Conservation (phyloP, 1,140 invertebrate species). For the Drosophila biarmipes region DNA sequence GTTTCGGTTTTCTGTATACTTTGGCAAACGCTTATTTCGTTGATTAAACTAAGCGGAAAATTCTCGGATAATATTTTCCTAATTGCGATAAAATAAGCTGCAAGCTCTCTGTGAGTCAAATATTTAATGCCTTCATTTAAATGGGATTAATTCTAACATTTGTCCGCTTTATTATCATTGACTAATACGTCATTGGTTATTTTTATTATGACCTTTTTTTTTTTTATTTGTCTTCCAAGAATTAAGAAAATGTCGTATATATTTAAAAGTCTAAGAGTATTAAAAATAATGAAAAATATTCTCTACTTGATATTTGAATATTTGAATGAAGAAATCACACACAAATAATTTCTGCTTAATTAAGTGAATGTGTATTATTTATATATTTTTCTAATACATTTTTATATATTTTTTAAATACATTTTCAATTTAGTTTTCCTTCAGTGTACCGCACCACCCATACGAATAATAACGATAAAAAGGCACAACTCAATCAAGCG, state of each 20-base stretch:
- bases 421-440: too few species aligned
- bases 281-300: too few species aligned
- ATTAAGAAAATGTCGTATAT: too few species aligned
- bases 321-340: too few species aligned
- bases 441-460: conserved; percentile 15
- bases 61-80: not conserved
- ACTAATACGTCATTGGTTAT: conserved; percentile 5
- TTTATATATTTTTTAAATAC: too few species aligned
- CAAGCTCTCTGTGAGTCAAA: conserved; percentile 13
- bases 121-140: not conserved
- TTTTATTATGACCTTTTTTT: not conserved
- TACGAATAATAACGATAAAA: conserved; percentile 41
- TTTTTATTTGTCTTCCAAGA: not conserved
- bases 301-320: too few species aligned
- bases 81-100: conserved; percentile 42
- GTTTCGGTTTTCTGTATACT: conserved; percentile 7
- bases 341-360: too few species aligned
- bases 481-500: conserved; percentile 67
- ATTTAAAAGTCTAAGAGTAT: too few species aligned
- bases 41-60: conserved; percentile 31
- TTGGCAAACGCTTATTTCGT: conserved; percentile 18
- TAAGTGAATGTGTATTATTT: too few species aligned
- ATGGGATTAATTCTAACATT: conserved; percentile 1
- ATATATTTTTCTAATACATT: too few species aligned
- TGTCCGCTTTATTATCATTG: conserved; percentile 32